These are phyloP conservation scores for Phenacoccus solenopsis DNA, from an alignment of 1,140 invertebrate species.

Conservation along the genomic window DNA sequence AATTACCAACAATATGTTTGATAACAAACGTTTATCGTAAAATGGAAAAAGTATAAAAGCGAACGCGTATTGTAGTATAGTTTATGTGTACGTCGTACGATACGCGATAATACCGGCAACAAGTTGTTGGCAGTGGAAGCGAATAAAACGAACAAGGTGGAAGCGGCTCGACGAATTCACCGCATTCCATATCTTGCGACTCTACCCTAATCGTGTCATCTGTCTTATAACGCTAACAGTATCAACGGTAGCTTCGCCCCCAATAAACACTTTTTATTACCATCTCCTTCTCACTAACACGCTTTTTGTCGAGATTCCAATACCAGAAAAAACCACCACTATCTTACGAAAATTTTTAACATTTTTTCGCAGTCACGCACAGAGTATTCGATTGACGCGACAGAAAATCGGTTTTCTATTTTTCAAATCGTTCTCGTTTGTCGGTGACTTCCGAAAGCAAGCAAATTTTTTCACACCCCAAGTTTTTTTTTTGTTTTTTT, in stretches of 20 bases:
- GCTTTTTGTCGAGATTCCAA: neutral
- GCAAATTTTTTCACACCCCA: neutral
- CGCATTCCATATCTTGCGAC: neutral
- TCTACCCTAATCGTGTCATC: slow-evolving; percentile 12
- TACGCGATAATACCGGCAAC: neutral
- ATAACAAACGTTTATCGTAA: neutral
- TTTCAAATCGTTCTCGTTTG: no score
- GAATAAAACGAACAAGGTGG: slow-evolving; percentile 1
- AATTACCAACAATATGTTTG: neutral
- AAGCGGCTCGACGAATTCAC: neutral
- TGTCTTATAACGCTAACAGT: slow-evolving; percentile 11
- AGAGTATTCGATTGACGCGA: no score
- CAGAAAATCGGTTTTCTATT: no score
- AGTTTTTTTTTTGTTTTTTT: neutral
- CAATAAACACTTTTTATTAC: slow-evolving; percentile 3
- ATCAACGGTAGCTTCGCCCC: neutral
- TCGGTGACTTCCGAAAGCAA: no score
- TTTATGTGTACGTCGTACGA: neutral
- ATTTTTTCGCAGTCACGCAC: no score
- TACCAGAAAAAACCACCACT: neutral
- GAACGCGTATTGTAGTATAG: neutral
- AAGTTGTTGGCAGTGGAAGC: neutral
- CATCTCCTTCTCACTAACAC: neutral
- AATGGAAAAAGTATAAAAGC: neutral
- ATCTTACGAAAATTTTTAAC: neutral